Evolutionary conservation across 2,113 vertebrate genomes (phyloP).

Genomic region (Cricetomys ansorgei): DNA sequence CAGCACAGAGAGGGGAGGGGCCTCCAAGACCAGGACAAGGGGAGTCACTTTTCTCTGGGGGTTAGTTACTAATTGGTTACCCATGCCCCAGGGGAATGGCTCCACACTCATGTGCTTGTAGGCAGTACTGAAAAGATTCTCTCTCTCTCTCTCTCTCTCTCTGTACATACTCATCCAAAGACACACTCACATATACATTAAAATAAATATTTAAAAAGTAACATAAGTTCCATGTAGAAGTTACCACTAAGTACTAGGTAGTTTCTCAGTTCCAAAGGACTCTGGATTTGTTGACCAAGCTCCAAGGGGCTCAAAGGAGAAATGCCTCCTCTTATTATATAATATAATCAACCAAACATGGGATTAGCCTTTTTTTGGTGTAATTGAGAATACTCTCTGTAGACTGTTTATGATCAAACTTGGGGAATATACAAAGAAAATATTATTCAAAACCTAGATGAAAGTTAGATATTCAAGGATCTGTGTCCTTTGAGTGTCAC

Average conservation of each 20-base stretch:
- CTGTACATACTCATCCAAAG: neutral
- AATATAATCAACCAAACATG: neutral
- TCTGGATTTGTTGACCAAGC: neutral
- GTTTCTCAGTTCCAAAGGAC: too few species aligned
- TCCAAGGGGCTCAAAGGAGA: neutral
- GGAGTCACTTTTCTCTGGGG: neutral
- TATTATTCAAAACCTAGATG: conserved; percentile 6
- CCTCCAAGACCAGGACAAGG: too few species aligned
- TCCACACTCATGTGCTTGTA: neutral
- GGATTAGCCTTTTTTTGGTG: neutral
- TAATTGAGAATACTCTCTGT: neutral
- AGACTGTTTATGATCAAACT: neutral
- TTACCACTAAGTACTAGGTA: neutral
- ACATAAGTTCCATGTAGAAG: neutral
- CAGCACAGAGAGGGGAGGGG: neutral
- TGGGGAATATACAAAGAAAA: neutral
- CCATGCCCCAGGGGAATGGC: neutral
- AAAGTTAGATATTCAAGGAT: neutral
- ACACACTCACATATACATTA: neutral
- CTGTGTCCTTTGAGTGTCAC: neutral
- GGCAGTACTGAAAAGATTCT: too few species aligned
- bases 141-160: too few species aligned
- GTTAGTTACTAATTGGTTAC: neutral
- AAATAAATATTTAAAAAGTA: neutral
- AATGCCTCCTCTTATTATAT: neutral